Evolutionary conservation across 1,140 invertebrate genomes (phyloP).

Genomic region (Dendrolimus punctatus): DNA sequence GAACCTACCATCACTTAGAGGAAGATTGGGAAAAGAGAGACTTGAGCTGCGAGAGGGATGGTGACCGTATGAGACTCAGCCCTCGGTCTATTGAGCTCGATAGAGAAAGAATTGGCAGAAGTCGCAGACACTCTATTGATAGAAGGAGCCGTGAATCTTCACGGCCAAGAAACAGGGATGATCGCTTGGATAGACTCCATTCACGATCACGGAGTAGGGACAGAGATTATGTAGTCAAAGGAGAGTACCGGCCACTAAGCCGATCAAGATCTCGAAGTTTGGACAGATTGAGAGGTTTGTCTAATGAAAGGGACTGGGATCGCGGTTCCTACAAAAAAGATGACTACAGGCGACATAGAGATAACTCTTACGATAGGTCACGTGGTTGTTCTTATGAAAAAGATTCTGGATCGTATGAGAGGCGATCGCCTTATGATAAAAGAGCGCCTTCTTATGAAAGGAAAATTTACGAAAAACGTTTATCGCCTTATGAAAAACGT

Average conservation of each 20-base stretch:
- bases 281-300: conserved; percentile 51
- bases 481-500: conserved; percentile 59
- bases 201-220: conserved; percentile 71
- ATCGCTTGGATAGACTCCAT: conserved; percentile 57
- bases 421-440: conserved; percentile 58
- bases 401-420: conserved; percentile 33
- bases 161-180: conserved; percentile 44
- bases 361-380: conserved; percentile 57
- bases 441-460: conserved; percentile 62
- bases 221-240: conserved; percentile 66
- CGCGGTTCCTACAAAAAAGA: conserved; percentile 69
- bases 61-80: conserved; percentile 48
- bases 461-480: conserved; percentile 55
- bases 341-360: conserved; percentile 61
- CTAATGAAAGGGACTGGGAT: conserved; percentile 64
- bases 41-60: conserved; percentile 67
- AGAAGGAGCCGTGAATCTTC: conserved; percentile 34
- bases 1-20: conserved; percentile 73
- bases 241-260: conserved; percentile 63
- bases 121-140: conserved; percentile 45
- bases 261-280: conserved; percentile 59
- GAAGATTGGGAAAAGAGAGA: conserved; percentile 70
- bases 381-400: conserved; percentile 58
- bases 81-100: conserved; percentile 48
- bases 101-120: conserved; percentile 42